A percentile compares a stretch with the other conserved stretches of the same genome.
phyloP scores from a whole-genome alignment of 2,113 vertebrate genomes.

The Scopus umbretta region DNA sequence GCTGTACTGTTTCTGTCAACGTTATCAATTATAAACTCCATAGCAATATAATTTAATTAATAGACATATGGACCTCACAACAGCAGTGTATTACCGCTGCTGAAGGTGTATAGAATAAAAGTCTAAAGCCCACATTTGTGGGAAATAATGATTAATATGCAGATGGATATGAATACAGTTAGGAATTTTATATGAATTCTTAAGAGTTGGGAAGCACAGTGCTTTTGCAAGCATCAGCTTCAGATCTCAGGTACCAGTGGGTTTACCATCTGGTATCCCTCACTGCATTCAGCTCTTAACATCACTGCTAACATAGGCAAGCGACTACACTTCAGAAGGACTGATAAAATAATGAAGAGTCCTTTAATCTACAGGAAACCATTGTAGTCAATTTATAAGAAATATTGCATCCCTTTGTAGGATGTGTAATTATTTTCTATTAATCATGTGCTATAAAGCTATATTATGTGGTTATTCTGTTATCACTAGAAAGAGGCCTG shows the following conservation, averaged over 20 bases:
- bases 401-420: slow-evolving; percentile 85
- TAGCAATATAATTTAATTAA: background rate
- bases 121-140: background rate
- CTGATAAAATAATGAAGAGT: slow-evolving; percentile 85
- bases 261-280: slow-evolving; percentile 72
- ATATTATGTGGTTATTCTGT: slow-evolving; percentile 82
- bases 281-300: slow-evolving; percentile 62
- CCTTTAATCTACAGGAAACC: slow-evolving; percentile 85
- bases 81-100: background rate
- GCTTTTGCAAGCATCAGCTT: background rate
- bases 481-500: slow-evolving; percentile 81
- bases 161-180: background rate
- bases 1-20: background rate
- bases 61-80: background rate
- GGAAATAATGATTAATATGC: background rate
- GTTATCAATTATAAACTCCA: background rate
- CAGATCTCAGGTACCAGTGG: slow-evolving; percentile 55
- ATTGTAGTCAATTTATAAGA: slow-evolving; percentile 84
- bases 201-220: background rate
- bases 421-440: slow-evolving; percentile 85
- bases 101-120: background rate
- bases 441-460: slow-evolving; percentile 84
- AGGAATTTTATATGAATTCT: background rate
- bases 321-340: slow-evolving; percentile 72
- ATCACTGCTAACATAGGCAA: slow-evolving; percentile 66